These are phyloP conservation scores for Parazoanthus atlanticus DNA, from an alignment of 92 coral and sea anemone species.

Conservation along the genomic window DNA sequence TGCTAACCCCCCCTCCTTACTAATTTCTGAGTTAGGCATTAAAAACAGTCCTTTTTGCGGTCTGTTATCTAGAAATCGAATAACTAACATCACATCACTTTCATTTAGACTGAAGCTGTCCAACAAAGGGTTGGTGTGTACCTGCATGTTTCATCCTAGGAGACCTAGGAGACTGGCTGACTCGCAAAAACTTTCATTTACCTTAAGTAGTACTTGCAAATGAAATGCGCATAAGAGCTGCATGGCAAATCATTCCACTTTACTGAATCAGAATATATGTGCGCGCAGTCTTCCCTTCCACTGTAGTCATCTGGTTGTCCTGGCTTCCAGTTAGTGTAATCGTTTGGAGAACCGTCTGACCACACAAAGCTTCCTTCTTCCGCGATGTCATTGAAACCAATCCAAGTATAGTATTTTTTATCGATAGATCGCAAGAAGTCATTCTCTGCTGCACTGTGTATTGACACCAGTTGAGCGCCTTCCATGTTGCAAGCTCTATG, in stretches of 20 bases:
- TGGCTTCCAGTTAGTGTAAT: not conserved
- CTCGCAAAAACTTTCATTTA: too few relatives aligned
- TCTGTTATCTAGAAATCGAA: too few relatives aligned
- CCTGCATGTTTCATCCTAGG: too few relatives aligned
- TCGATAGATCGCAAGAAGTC: not conserved
- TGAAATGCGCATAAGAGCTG: not conserved
- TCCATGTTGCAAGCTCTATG: not conserved
- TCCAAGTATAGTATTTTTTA: not conserved
- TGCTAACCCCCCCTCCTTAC: too few relatives aligned
- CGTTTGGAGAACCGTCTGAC: not conserved
- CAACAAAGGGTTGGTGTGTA: too few relatives aligned
- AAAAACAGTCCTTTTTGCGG: too few relatives aligned
- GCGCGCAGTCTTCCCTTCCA: not conserved
- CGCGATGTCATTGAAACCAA: constrained; percentile 8
- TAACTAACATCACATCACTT: too few relatives aligned
- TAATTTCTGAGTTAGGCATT: too few relatives aligned
- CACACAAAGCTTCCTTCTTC: not conserved
- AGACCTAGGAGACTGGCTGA: too few relatives aligned
- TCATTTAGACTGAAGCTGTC: too few relatives aligned
- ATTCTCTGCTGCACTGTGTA: not conserved
- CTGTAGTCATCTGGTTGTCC: not conserved
- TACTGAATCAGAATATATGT: not conserved
- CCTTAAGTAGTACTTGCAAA: not conserved
- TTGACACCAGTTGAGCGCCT: constrained; percentile 16
- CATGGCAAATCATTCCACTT: not conserved